phyloP scores from a whole-genome alignment of 1,140 invertebrate species.

The Leptestheria dahalacensis region DNA sequence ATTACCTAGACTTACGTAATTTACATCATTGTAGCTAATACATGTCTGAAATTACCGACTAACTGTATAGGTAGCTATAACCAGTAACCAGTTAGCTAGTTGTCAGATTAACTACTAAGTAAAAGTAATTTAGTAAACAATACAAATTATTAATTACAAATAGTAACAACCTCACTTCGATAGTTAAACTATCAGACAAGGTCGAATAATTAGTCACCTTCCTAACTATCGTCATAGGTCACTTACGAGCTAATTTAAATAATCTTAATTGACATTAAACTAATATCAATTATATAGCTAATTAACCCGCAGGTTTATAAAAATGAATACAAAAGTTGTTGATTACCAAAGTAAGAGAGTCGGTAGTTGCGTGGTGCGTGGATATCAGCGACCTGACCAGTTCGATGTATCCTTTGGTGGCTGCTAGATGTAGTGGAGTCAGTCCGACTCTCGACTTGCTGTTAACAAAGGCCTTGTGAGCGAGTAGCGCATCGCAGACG shows the following conservation, averaged over 20 bases:
- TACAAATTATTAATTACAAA: too few relatives aligned
- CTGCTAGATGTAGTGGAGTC: constrained; percentile 72
- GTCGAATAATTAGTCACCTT: too few relatives aligned
- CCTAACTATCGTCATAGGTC: too few relatives aligned
- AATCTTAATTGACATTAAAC: not conserved
- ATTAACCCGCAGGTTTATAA: too few relatives aligned
- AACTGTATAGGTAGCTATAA: too few relatives aligned
- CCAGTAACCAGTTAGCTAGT: not conserved
- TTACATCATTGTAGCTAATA: too few relatives aligned
- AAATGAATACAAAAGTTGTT: too few relatives aligned
- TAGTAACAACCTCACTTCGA: too few relatives aligned
- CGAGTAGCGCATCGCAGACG: constrained; percentile 86
- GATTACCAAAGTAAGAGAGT: constrained; percentile 71
- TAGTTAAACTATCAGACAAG: not conserved
- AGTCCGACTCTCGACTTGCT: constrained; percentile 74
- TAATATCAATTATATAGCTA: not conserved
- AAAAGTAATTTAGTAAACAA: not conserved
- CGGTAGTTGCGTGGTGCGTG: constrained; percentile 85
- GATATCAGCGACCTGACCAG: constrained; percentile 76
- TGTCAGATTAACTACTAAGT: not conserved
- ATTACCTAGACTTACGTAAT: too few relatives aligned
- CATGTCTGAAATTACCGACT: too few relatives aligned
- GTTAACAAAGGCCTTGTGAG: constrained; percentile 96
- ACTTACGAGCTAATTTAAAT: not conserved
- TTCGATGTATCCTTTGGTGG: constrained; percentile 85